Percentiles rank a stretch among this genome's conserved stretches.
Conservation (phyloP, 2,888 invertebrate genomes). For the Pyrocoelia pectoralis region DNA sequence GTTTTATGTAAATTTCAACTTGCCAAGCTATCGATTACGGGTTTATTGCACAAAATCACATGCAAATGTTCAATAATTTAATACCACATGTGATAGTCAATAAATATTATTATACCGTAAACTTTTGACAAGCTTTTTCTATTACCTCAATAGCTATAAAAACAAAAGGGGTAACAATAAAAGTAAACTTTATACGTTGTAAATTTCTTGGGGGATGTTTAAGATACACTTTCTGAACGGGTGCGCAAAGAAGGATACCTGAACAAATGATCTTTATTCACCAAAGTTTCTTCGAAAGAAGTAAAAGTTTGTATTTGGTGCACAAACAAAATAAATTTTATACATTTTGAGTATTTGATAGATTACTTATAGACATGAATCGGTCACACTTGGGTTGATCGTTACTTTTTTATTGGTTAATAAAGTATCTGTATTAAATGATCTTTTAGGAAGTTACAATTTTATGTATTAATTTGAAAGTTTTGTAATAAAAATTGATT, state of each 20-base stretch:
- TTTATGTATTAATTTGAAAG: neutral
- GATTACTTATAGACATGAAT: neutral
- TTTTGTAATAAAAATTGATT: neutral
- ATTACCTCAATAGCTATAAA: neutral
- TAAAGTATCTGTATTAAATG: neutral
- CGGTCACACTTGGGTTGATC: neutral
- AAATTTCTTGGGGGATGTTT: neutral
- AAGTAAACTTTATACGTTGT: neutral
- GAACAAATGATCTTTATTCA: neutral
- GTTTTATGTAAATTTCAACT: neutral
- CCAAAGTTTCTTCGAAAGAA: neutral
- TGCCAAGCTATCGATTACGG: neutral
- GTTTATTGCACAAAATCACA: neutral
- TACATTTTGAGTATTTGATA: neutral
- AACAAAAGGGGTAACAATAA: conserved; percentile 1
- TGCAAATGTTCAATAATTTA: neutral
- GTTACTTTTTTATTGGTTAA: neutral
- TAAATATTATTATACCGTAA: neutral
- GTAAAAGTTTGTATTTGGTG: neutral
- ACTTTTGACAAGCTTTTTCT: neutral
- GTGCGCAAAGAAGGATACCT: neutral
- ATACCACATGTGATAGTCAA: neutral
- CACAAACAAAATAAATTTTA: neutral
- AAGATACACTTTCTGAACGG: neutral
- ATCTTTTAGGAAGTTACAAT: neutral